Base-by-base conservation (phyloP, 2,797 vertebrate genomes). In the Emydoidea blandingii region DNA sequence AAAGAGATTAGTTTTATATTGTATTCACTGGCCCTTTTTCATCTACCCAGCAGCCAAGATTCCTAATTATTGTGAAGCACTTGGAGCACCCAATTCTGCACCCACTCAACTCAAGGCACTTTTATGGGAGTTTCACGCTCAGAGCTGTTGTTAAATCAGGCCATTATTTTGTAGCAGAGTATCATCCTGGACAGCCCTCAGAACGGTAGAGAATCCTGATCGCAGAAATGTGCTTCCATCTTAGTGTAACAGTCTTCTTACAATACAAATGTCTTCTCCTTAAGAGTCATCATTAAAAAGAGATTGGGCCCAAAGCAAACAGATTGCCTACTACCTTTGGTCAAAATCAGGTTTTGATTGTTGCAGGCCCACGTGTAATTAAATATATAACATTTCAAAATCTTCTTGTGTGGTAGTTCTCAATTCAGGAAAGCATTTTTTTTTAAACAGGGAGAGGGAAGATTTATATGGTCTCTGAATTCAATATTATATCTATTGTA, bases 391-490 rank as follows among this genome's bases (percentile, higher is more conserved):
- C 41, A 91, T 72, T 96, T 86, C 31, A 91, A 93, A 97, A 86
- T 85, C 80, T 85, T 80, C 90, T 87, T 21, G 52, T 83, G 49
- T 85, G 29, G 31, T 87, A 79, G 57, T 84, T 90, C 52, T 95
- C 62, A 50, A 86, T 12, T 81, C 47, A 87, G 74, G 82, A 93
- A 87, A 86, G 86, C 95, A 78, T 79, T 92, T 94, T 81, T 56
- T 97, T 91, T 90, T 62, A 91, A 97, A 97, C 50, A 79, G 93
- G 92, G 88, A 91, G 78, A 53, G 14, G 92, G 81, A 90, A 86
- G 93, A 97, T 92, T 97, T 96, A 96, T 97, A 85, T 85, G 65
- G 62, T 89, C 78, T 68, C 31, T 86, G 88, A 97, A 94, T 95
- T 96, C 87, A 97, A 81, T 95, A 96, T 87, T 93, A 91, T 76